phyloP scores from a whole-genome alignment of 2,888 invertebrate genomes.

The Tenthredo distinguenda region DNA sequence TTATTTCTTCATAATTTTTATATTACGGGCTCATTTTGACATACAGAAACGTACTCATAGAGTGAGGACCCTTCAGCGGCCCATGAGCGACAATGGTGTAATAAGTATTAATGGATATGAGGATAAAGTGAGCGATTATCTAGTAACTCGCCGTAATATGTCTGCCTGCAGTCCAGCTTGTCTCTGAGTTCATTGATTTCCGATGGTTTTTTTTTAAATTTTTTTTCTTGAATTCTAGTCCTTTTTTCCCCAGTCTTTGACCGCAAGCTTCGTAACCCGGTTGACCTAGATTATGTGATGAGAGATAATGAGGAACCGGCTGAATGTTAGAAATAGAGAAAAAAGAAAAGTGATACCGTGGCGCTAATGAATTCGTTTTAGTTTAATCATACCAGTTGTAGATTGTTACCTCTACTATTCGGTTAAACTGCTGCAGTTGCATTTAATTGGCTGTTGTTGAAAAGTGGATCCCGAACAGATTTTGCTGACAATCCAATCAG shows the following conservation, averaged over 20 bases:
- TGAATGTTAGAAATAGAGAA: neutral
- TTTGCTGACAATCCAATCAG: constrained; percentile 40
- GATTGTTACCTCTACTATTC: neutral
- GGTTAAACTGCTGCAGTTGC: constrained; percentile 3
- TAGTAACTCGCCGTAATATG: neutral
- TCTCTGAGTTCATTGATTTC: neutral
- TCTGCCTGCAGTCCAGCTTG: neutral
- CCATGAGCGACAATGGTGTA: no score
- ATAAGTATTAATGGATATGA: neutral
- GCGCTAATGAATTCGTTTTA: constrained; percentile 35
- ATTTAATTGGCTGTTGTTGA: constrained; percentile 44
- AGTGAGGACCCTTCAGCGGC: neutral
- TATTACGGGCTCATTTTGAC: neutral
- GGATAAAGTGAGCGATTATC: neutral
- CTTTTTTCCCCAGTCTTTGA: neutral
- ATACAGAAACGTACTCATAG: neutral
- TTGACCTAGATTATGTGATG: constrained; percentile 7
- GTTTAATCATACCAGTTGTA: constrained; percentile 22
- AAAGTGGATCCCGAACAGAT: constrained; percentile 19
- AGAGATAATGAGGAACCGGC: neutral
- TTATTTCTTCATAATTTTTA: neutral
- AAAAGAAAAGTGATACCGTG: neutral
- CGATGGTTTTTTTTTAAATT: neutral
- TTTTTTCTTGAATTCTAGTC: neutral
- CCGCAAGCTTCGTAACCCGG: neutral